Evolutionary conservation across 2,888 invertebrate genomes (phyloP).

Genomic region (Bombyx huttoni): DNA sequence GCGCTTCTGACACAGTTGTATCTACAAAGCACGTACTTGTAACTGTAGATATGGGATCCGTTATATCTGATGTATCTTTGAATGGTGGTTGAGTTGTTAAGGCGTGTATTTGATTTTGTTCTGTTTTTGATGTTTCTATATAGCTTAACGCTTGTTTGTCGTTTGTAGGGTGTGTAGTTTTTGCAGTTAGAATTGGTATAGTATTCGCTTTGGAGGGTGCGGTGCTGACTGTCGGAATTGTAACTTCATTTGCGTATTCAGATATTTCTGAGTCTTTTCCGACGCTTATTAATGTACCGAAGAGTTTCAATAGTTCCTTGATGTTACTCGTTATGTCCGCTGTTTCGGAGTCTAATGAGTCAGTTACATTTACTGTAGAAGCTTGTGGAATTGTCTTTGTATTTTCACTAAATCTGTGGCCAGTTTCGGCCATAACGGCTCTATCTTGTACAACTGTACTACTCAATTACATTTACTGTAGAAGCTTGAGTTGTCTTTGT

Average conservation of each 20-base stretch:
- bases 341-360: conserved; percentile 7
- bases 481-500: not conserved
- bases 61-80: not conserved
- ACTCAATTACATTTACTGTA: no score
- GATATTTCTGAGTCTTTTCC: conserved; percentile 8
- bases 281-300: conserved; percentile 13
- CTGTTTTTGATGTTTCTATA: not conserved
- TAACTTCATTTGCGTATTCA: conserved; percentile 1
- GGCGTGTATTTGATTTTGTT: conserved; percentile 5
- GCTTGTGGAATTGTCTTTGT: not conserved
- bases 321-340: conserved; percentile 14
- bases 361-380: not conserved
- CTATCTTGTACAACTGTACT: no score
- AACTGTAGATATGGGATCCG: not conserved
- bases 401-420: not conserved
- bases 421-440: conserved; percentile 3
- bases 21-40: conserved; percentile 1
- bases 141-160: no score
- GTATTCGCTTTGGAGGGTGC: no score
- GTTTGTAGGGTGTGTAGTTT: no score
- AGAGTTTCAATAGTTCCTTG: conserved; percentile 21
- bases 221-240: not conserved
- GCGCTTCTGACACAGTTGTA: not conserved
- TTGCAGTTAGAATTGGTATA: no score
- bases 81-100: conserved; percentile 1